Percentiles rank a stretch among this genome's conserved stretches.
phyloP scores from a whole-genome alignment of 1,140 invertebrate genomes.

The Formica exsecta region DNA sequence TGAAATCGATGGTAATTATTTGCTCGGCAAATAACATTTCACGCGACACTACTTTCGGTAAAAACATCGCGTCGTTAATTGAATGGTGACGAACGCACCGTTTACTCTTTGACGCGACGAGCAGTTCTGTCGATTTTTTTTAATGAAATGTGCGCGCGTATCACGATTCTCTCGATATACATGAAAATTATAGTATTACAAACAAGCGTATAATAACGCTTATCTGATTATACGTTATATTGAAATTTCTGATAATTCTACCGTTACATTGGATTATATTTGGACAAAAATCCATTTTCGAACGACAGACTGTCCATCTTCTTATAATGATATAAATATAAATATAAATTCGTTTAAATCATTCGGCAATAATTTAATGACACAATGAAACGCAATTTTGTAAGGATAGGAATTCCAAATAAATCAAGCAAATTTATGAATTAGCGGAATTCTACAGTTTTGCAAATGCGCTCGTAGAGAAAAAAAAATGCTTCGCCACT shows the following conservation, averaged over 20 bases:
- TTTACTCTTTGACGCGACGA: neutral
- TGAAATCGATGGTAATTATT: constrained; percentile 33
- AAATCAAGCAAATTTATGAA: neutral
- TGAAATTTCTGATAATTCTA: constrained; percentile 21
- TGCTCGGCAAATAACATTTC: neutral
- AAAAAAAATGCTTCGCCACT: neutral
- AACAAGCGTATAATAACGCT: constrained; percentile 30
- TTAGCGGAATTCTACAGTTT: neutral
- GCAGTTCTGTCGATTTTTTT: constrained; percentile 37
- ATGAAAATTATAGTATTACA: constrained; percentile 50
- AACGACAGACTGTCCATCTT: neutral
- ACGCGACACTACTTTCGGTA: neutral
- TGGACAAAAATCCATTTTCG: neutral
- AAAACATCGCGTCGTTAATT: constrained; percentile 28
- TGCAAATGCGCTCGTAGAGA: neutral
- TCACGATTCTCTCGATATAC: neutral
- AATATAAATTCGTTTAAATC: neutral
- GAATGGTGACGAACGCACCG: constrained; percentile 3
- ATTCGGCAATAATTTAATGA: neutral
- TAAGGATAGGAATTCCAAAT: neutral
- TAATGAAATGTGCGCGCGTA: neutral
- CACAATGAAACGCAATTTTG: neutral
- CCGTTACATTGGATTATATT: constrained; percentile 14
- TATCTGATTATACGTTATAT: constrained; percentile 6
- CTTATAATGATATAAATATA: too few relatives aligned